Evolutionary conservation across 2,888 invertebrate species (phyloP).

Genomic region (Pinctada fucata): DNA sequence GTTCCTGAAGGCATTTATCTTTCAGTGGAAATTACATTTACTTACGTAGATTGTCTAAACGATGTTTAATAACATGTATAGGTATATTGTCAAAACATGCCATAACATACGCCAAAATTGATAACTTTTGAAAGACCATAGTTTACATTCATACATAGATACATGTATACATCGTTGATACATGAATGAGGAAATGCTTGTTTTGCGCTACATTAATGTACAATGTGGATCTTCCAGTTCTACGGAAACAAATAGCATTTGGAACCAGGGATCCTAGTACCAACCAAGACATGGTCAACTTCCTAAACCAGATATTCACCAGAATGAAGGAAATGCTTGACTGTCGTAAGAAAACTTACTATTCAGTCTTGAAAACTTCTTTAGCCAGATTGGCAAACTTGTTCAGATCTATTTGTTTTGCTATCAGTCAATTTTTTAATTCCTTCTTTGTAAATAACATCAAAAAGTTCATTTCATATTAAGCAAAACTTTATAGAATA

Average conservation of each 20-base stretch:
- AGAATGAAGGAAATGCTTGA: slow-evolving; percentile 81
- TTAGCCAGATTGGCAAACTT: background rate
- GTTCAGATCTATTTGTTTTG: too few species aligned
- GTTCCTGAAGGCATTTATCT: too few species aligned
- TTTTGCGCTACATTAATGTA: too few species aligned
- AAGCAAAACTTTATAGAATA: too few species aligned
- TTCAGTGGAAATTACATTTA: too few species aligned
- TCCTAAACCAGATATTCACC: slow-evolving; percentile 82
- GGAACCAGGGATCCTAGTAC: slow-evolving; percentile 89
- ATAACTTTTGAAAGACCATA: too few species aligned
- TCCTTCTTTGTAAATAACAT: background rate
- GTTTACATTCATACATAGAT: too few species aligned
- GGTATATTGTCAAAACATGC: background rate
- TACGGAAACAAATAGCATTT: slow-evolving; percentile 89
- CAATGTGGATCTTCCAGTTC: slow-evolving; percentile 77
- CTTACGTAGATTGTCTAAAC: too few species aligned
- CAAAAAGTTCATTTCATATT: too few species aligned
- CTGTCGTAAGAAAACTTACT: slow-evolving; percentile 81
- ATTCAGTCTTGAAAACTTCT: background rate
- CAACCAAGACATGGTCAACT: slow-evolving; percentile 85
- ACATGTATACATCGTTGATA: too few species aligned
- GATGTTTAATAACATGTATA: background rate
- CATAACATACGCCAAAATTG: too few species aligned
- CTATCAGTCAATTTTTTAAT: background rate
- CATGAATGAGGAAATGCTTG: too few species aligned